Evolutionary conservation across 53 echinoderm and acorn worm species (phyloP), one percentile per base, ranked within the genome.

Genomic region (Patiria pectinifera): DNA sequence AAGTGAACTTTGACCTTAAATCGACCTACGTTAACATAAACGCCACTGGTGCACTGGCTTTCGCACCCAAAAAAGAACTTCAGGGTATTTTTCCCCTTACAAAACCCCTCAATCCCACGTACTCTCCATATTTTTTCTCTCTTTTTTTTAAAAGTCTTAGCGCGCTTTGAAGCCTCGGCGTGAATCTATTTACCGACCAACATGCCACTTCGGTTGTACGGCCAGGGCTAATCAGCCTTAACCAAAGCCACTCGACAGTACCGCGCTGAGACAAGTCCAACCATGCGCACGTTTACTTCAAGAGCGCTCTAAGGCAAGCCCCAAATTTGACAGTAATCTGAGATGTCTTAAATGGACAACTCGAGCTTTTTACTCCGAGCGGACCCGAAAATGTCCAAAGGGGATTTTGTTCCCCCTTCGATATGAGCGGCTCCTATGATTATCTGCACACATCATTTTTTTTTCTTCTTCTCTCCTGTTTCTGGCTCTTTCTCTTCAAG

Each of bases 271-370:
- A 46, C 80, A 21, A 25, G 80, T 19, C 66, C 80, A 24, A 9
- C 90, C 13, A 15, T 80, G 72, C 53, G 53, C 86, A 75, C 86
- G 86, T 86, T 75, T 86, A 63, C 80, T 35, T 90, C 80, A 81
- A 90, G 90, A 22, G 80, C 80, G 90, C 90, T 90, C 23, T 2
- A 4, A 81, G 90, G 90, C 81, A 90, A 53, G 24, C 48, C 81
- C 90, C 81, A 62, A 90, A 90, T 90, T 81, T 80, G 63, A 81
- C 81, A 90, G 90, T 90, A 90, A 90, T 90, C 80, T 18, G 90
- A 90, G 90, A 80, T n/a, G 63, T 90, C 81, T 66, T 80, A 90
- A 90, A 90, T 90, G 90, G 90, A 90, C 90, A 80, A 80, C 90
- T 90, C 81, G 81, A 80, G 90, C 81, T 81, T 63, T n/a, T 24